Conservation (phyloP, 2,797 vertebrate genomes). For the Peromyscus nudipes region DNA sequence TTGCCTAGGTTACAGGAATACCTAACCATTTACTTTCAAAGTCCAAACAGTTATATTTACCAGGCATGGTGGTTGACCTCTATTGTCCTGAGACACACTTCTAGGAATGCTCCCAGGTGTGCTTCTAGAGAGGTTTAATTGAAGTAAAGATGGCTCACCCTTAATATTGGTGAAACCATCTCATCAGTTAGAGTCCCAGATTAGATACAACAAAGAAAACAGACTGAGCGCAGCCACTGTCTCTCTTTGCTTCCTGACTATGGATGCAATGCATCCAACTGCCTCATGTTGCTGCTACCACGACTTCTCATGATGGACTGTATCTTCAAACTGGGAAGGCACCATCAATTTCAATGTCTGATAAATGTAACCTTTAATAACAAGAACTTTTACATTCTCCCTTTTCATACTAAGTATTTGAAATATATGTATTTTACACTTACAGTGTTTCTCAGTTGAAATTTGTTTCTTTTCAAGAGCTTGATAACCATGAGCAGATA, state of each 20-base stretch:
- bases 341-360: neutral
- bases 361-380: neutral
- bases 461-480: neutral
- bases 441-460: neutral
- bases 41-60: neutral
- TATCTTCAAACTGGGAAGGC: too few species aligned
- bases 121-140: neutral
- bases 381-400: neutral
- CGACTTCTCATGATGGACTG: neutral
- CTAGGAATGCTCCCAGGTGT: neutral
- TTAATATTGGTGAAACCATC: neutral
- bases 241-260: neutral
- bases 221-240: neutral
- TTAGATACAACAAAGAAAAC: too few species aligned
- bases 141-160: neutral
- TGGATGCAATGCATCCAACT: neutral
- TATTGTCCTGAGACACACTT: neutral
- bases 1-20: neutral
- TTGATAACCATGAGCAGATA: neutral
- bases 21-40: slow-evolving; percentile 19
- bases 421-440: slow-evolving; percentile 21
- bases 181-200: too few species aligned
- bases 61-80: neutral
- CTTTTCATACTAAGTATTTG: neutral
- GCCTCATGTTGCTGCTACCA: neutral